Evolutionary conservation across 2,888 invertebrate species (phyloP).

Genomic region (Brenthis hecate): DNA sequence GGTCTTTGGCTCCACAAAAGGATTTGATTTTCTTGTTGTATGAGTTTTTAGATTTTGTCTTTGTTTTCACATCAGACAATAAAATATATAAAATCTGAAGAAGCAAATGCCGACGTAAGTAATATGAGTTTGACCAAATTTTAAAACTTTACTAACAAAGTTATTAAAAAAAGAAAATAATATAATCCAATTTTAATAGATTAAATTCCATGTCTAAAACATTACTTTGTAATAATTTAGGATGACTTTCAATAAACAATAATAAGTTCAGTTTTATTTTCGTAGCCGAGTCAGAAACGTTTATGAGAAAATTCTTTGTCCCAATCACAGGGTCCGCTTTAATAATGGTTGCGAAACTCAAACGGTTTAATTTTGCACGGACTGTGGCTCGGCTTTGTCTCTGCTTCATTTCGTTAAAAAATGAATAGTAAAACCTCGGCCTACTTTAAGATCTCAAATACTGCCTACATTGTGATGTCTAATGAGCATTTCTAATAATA

Average conservation of each 20-base stretch:
- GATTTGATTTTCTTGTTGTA: conserved; percentile 24
- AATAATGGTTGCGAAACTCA: conserved; percentile 27
- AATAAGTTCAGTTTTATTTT: conserved; percentile 10
- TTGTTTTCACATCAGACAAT: background rate
- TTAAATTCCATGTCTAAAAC: no score
- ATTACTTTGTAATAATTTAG: background rate
- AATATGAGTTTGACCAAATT: no score
- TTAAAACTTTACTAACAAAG: no score
- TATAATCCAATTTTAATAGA: no score
- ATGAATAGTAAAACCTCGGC: conserved; percentile 11
- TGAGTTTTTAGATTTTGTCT: background rate
- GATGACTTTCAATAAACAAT: background rate
- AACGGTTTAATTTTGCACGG: conserved; percentile 30
- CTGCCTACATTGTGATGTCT: background rate
- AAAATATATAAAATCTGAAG: conserved; percentile 1
- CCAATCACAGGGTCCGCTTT: conserved; percentile 22
- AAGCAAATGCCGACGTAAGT: background rate
- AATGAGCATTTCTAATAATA: conserved; percentile 6
- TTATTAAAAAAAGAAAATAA: no score
- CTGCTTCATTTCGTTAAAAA: conserved; percentile 20
- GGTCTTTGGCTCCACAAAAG: conserved; percentile 22
- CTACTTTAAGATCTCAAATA: conserved; percentile 12
- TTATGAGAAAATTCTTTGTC: conserved; percentile 24
- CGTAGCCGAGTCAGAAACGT: background rate
- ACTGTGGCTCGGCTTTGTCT: conserved; percentile 21